Evolutionary conservation across 2,888 invertebrate genomes (phyloP).

Genomic region (Scaptomyza cyrtandrae): DNA sequence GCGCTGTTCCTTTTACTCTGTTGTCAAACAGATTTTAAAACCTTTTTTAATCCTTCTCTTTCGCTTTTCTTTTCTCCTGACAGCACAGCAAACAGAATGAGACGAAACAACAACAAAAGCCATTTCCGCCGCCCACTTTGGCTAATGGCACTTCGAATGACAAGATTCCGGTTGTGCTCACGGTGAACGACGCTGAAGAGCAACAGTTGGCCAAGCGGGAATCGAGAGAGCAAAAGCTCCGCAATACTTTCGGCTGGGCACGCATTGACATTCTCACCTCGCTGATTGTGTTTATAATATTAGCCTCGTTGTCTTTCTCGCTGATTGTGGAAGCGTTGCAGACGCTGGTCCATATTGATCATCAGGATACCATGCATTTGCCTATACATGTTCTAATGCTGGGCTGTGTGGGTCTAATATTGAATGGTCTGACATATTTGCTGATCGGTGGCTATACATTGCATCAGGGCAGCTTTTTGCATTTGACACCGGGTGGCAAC

Average conservation of each 20-base stretch:
- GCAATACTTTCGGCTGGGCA: slow-evolving; percentile 97
- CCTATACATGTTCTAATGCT: slow-evolving; percentile 90
- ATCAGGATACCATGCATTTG: slow-evolving; percentile 90
- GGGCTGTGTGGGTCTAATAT: slow-evolving; percentile 89
- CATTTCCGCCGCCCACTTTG: not conserved
- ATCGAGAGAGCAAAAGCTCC: slow-evolving; percentile 87
- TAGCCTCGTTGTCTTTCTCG: slow-evolving; percentile 93
- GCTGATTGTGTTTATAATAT: slow-evolving; percentile 91
- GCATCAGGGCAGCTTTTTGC: slow-evolving; percentile 89
- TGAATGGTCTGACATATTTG: slow-evolving; percentile 92
- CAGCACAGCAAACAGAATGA: slow-evolving; percentile 78
- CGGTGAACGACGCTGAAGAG: slow-evolving; percentile 59
- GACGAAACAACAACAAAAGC: not conserved
- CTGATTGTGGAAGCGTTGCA: slow-evolving; percentile 92
- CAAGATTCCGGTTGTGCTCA: slow-evolving; percentile 56
- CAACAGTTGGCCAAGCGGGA: slow-evolving; percentile 65
- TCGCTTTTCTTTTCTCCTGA: not conserved
- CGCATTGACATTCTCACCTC: slow-evolving; percentile 94
- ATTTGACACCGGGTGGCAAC: slow-evolving; percentile 87
- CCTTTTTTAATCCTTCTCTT: not conserved
- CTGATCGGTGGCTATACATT: slow-evolving; percentile 92
- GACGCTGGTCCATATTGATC: slow-evolving; percentile 90
- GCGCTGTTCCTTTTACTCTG: too few species aligned
- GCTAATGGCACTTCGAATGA: slow-evolving; percentile 34
- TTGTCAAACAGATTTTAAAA: not conserved